Evolutionary conservation across 2,797 vertebrate genomes (phyloP), one percentile per base, ranked within the genome.

Genomic region (Hapalemur alaotrensis): DNA sequence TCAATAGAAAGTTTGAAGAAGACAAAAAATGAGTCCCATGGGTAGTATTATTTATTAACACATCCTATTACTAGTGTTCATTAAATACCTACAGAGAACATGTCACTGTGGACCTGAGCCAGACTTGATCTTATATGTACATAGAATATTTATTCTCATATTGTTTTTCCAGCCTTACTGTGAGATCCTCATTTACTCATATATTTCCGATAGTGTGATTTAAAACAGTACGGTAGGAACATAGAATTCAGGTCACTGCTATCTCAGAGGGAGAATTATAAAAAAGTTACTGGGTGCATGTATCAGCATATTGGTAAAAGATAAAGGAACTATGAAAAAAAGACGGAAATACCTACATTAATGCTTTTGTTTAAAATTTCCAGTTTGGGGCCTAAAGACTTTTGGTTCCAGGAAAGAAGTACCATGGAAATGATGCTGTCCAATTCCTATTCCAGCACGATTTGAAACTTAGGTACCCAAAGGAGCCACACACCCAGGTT

Each of bases 281-380:
- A 38, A 70, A 43, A 84, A 85, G 72, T 73, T 82, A 69, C 23
- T 73, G 38, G 32, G 30, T 85, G 12, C 5, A 20, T 59, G 59
- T 57, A 43, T 81, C 76, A 87, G 54, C 82, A 30, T 79, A 57
- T 87, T 89, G 38, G 41, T 76, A 84, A 87, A 93, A 80, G 54
- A 88, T 82, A 48, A 65, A 89, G n/a, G 28, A 81, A 73, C 67
- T 85, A 63, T 20, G 65, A 63, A 82, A 88, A 94, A 63, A 32
- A 12, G 38, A 30, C 61, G 67, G 38, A 95, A 89, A 78, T 94
- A 17, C 83, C 96, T 94, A 86, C 61, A 61, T 61, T 94, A 96
- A 78, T 48, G 32, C 84, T 72, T 94, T 94, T 69, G 50, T 75
- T 91, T 89, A 69, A 30, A 70, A 35, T 72, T 70, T 85, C 73